Evolutionary conservation across 2,888 invertebrate species (phyloP).

Genomic region (Podotricha telesiphe): DNA sequence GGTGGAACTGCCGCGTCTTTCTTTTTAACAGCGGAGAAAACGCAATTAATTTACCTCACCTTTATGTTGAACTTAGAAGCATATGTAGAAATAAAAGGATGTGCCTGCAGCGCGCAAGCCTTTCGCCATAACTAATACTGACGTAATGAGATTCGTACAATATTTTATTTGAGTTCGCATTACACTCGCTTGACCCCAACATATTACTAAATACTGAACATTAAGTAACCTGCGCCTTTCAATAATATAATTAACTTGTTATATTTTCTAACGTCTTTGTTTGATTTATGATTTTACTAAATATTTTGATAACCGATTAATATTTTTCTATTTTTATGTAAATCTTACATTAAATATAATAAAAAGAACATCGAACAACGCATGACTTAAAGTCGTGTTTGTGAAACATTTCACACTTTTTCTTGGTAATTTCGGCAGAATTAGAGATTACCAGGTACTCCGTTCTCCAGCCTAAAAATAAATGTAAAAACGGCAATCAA

Average conservation of each 20-base stretch:
- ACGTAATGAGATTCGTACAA: constrained; percentile 24
- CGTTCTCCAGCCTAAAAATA: no score
- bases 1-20: no score
- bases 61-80: neutral
- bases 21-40: no score
- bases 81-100: neutral
- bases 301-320: neutral
- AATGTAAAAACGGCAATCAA: neutral
- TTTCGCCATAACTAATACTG: constrained; percentile 18
- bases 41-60: no score
- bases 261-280: neutral
- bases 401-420: no score
- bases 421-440: no score
- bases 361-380: no score
- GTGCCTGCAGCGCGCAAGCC: neutral
- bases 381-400: no score
- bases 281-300: neutral
- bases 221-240: constrained; percentile 14
- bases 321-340: neutral
- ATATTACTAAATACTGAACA: constrained; percentile 14
- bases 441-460: no score
- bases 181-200: constrained; percentile 17
- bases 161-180: constrained; percentile 14
- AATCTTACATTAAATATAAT: no score
- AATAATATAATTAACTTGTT: constrained; percentile 9